Evolutionary conservation across 2,113 vertebrate species (phyloP).

Genomic region (Harpagus bidentatus): DNA sequence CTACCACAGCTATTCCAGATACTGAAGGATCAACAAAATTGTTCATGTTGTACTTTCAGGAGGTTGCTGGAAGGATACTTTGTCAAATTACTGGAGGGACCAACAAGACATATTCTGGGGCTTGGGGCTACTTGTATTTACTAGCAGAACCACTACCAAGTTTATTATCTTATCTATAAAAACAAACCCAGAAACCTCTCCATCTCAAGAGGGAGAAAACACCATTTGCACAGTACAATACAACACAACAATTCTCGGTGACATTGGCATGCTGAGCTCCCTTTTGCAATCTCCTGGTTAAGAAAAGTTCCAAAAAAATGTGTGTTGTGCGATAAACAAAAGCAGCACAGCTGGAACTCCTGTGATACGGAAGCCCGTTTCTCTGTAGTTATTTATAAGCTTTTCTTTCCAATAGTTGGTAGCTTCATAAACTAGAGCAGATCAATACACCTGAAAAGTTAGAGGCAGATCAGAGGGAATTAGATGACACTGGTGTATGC

Average conservation of each 20-base stretch:
- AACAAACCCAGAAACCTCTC: conserved; percentile 31
- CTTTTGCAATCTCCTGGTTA: neutral
- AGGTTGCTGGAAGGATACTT: neutral
- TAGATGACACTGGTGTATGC: neutral
- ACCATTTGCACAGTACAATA: neutral
- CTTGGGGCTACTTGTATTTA: conserved; percentile 29
- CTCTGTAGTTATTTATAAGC: conserved; percentile 53
- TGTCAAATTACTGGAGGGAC: conserved; percentile 18
- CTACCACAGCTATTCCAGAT: neutral
- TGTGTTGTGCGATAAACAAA: conserved; percentile 33
- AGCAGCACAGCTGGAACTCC: conserved; percentile 24
- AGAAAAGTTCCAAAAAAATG: neutral
- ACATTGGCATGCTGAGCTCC: neutral
- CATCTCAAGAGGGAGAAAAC: conserved; percentile 8
- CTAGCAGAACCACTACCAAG: neutral
- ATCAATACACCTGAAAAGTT: conserved; percentile 52
- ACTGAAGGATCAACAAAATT: neutral
- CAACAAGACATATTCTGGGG: neutral
- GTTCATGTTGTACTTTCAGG: neutral
- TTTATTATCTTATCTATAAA: conserved; percentile 33
- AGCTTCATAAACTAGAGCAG: conserved; percentile 30
- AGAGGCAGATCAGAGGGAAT: conserved; percentile 42
- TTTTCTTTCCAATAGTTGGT: conserved; percentile 18
- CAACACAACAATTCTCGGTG: neutral
- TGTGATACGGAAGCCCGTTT: neutral